These are phyloP conservation scores for Sinonovacula constricta DNA, from an alignment of 1,140 invertebrate species.

Conservation along the genomic window DNA sequence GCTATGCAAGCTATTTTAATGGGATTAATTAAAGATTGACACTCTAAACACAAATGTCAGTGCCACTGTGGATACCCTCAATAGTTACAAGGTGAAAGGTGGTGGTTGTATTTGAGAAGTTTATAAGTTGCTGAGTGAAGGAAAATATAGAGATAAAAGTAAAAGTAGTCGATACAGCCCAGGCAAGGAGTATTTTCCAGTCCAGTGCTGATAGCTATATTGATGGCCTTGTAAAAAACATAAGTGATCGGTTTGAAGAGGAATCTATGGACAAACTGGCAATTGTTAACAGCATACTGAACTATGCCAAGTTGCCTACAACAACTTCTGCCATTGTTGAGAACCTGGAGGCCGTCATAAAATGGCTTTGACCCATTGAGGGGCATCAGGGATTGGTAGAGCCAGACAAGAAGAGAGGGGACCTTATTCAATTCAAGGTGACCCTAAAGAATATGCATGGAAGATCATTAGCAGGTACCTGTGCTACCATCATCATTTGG, in stretches of 20 bases:
- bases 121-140: neutral
- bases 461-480: neutral
- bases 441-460: conserved; percentile 18
- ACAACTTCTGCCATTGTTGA: neutral
- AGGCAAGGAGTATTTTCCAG: neutral
- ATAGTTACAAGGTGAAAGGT: neutral
- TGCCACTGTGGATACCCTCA: neutral
- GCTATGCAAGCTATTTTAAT: conserved; percentile 22
- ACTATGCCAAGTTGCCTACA: neutral
- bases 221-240: neutral
- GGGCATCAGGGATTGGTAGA: neutral
- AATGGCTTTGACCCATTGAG: conserved; percentile 1
- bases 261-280: conserved; percentile 18
- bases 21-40: conserved; percentile 13
- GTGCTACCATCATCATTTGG: neutral
- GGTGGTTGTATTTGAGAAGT: neutral
- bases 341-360: neutral
- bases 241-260: neutral
- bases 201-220: conserved; percentile 8
- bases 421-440: neutral
- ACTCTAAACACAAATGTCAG: neutral
- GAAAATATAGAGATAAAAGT: conserved; percentile 6
- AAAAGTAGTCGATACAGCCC: neutral
- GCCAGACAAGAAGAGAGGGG: neutral
- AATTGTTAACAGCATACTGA: conserved; percentile 12